phyloP scores from a whole-genome alignment of 2,113 vertebrate species.

The Passer domesticus region DNA sequence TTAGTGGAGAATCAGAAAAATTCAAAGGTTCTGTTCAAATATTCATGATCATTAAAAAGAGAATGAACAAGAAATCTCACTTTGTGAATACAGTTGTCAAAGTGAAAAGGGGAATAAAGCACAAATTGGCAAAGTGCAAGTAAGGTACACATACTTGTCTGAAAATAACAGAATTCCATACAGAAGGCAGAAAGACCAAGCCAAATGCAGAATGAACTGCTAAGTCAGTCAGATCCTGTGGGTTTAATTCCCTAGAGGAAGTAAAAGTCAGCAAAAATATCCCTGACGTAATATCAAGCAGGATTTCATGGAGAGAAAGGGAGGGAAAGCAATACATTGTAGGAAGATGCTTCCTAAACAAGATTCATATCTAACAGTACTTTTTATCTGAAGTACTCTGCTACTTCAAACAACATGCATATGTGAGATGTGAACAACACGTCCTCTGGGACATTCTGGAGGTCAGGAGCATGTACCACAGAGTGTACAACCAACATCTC shows the following conservation, averaged over 20 bases:
- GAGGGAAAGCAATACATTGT: not conserved
- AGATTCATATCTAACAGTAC: not conserved
- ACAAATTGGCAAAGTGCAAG: not conserved
- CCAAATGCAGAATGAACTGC: not conserved
- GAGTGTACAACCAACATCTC: not conserved
- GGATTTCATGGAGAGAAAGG: not conserved
- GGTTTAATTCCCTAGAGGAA: not conserved
- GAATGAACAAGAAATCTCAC: not conserved
- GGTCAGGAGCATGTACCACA: not conserved
- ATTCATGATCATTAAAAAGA: constrained; percentile 2
- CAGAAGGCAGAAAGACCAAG: not conserved
- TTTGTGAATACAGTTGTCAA: not conserved
- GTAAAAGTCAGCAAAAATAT: not conserved
- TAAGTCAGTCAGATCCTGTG: not conserved
- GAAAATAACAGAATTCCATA: not conserved
- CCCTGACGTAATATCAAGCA: not conserved
- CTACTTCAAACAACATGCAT: not conserved
- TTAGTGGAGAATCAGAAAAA: not conserved
- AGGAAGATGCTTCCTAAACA: not conserved
- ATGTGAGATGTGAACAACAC: not conserved
- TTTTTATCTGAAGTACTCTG: not conserved
- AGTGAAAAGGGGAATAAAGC: not conserved
- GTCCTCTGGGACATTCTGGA: not conserved
- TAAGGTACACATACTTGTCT: not conserved
- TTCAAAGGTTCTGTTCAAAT: not conserved